Base-by-base conservation (phyloP, 1,140 invertebrate genomes). In the Tenebrio molitor region DNA sequence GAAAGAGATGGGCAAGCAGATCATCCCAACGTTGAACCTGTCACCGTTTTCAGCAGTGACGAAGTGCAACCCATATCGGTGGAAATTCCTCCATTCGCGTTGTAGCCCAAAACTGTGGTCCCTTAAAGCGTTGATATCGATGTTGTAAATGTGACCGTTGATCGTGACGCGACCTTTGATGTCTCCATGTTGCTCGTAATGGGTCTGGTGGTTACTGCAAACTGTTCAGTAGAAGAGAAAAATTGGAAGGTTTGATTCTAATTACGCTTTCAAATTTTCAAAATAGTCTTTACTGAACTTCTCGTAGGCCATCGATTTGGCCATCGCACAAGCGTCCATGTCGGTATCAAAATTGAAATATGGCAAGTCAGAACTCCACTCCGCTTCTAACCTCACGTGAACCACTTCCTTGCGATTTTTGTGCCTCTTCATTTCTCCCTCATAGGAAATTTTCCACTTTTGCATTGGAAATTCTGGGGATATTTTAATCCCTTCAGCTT, bases 161-260 rank as follows among this genome's bases (percentile, higher is more conserved):
- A 91, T 84, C 39, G 78, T 80, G 2, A 87, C 84, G 1, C 76
- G 84, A 3, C 88, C 88, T 53, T 80, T 79, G 2, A 90, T 74
- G 58, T 77, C 82, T 8, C 90, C 90, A 84, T 88, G 86, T 83
- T 93, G 91, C 76, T 92, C 91, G 79, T 92, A 92, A 80, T 92
- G 91, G 1, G 88, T 89, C 82, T 92, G 91, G 81, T 91, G 90
- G n/a, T 87, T 83, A 50, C 89, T 91, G 76, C 46, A 85, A 84
- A n/a, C n/a, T n/a, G n/a, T n/a, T n/a, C n/a, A n/a, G n/a, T n/a
- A n/a, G n/a, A n/a, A n/a, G n/a, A n/a, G n/a, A n/a, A n/a, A n/a
- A n/a, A n/a, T n/a, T n/a, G n/a, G n/a, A n/a, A n/a, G n/a, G n/a
- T n/a, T n/a, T n/a, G n/a, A n/a, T 21, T 63, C 25, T 25, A 33